phyloP scores from a whole-genome alignment of 2,113 vertebrate genomes.

The Syngnathus floridae region DNA sequence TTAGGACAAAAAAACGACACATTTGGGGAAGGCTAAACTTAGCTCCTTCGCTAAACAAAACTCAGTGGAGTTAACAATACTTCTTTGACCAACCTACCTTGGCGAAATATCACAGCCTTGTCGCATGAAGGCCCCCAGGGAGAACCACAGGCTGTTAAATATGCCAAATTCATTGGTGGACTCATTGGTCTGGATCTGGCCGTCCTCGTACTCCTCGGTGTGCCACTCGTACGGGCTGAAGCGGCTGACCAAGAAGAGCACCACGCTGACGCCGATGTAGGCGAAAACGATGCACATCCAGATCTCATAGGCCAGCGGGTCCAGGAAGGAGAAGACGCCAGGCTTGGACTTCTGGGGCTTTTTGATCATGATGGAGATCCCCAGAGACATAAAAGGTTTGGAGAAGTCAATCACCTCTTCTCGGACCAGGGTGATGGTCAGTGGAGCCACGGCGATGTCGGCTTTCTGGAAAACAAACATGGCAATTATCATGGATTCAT shows the following conservation, averaged over 20 bases:
- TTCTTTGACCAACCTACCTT: conserved; percentile 64
- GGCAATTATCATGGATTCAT: neutral
- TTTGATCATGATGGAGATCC: conserved; percentile 99
- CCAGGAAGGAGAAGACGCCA: conserved; percentile 98
- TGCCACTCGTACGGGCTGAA: conserved; percentile 99
- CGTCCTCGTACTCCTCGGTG: conserved; percentile 98
- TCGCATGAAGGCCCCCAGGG: conserved; percentile 91
- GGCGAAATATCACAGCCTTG: conserved; percentile 96
- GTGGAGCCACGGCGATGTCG: conserved; percentile 93
- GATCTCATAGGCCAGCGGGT: conserved; percentile 98
- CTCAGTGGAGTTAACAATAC: neutral
- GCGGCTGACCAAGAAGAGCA: conserved; percentile 98
- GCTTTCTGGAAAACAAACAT: conserved; percentile 79
- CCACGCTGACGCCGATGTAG: conserved; percentile 98
- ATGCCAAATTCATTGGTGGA: conserved; percentile 99
- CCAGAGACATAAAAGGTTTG: conserved; percentile 98
- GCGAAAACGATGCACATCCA: conserved; percentile 99
- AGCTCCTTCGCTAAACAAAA: neutral
- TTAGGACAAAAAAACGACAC: neutral
- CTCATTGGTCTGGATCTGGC: conserved; percentile 97
- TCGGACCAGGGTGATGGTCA: conserved; percentile 96
- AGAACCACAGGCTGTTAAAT: conserved; percentile 99
- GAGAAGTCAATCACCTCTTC: conserved; percentile 99
- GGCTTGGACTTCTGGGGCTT: conserved; percentile 99
- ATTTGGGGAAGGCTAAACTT: neutral